Conservation (phyloP, 2,888 invertebrate species). For the Fragum sueziense region DNA sequence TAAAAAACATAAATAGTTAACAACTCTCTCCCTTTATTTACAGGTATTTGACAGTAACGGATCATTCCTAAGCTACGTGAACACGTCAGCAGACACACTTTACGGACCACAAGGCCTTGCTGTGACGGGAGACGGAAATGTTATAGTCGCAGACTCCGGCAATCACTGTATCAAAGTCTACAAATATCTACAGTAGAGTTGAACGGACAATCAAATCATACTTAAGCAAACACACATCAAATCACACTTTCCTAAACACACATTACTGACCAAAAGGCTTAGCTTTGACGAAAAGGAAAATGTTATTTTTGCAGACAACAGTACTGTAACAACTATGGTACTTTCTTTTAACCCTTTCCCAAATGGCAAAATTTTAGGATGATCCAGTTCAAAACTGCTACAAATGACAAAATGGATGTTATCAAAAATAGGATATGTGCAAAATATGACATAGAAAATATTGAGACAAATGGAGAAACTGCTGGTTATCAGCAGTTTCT, state of each 20-base stretch:
- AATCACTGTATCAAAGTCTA: conserved; percentile 85
- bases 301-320: neutral
- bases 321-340: neutral
- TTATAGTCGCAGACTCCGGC: conserved; percentile 84
- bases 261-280: neutral
- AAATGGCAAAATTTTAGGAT: too few relatives aligned
- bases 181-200: conserved; percentile 81
- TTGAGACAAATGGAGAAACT: too few relatives aligned
- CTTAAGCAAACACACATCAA: too few relatives aligned
- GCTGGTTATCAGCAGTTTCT: too few relatives aligned
- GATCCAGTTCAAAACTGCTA: neutral
- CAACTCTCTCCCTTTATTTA: conserved; percentile 27
- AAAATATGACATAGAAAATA: too few relatives aligned
- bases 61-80: conserved; percentile 84
- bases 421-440: too few relatives aligned
- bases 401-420: too few relatives aligned
- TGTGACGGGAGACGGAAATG: conserved; percentile 82
- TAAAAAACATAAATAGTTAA: too few relatives aligned
- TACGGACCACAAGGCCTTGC: conserved; percentile 85
- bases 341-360: neutral
- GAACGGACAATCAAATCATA: neutral
- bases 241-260: neutral
- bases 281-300: neutral
- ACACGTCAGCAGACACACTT: conserved; percentile 83
- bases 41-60: conserved; percentile 84